Evolutionary conservation across 2,888 invertebrate species (phyloP).

Genomic region (Ectemnius cavifrons): DNA sequence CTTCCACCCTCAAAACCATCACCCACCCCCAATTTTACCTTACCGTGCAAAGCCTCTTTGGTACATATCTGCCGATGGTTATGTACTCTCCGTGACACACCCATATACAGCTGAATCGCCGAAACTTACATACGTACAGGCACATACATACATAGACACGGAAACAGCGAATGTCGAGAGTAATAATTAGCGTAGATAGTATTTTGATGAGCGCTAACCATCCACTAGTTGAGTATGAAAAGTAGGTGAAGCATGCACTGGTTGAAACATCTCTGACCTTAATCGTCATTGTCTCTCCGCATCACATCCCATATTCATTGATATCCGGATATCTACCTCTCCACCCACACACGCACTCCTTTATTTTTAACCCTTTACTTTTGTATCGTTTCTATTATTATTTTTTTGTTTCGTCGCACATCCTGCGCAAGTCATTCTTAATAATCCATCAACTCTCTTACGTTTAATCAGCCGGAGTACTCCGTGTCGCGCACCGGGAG

Average conservation of each 20-base stretch:
- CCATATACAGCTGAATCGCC: constrained; percentile 19
- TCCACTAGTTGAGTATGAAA: constrained; percentile 67
- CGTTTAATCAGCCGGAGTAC: not conserved
- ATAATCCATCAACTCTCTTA: not conserved
- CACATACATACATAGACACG: constrained; percentile 18
- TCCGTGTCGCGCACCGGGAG: not conserved
- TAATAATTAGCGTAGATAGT: constrained; percentile 64
- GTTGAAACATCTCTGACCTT: constrained; percentile 64
- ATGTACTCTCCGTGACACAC: constrained; percentile 32
- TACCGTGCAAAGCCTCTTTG: constrained; percentile 12
- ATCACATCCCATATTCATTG: not conserved
- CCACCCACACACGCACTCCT: constrained; percentile 27
- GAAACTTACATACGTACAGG: constrained; percentile 12
- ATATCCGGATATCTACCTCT: constrained; percentile 23
- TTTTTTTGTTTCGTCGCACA: constrained; percentile 12
- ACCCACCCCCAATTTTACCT: no score
- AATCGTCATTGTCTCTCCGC: constrained; percentile 34
- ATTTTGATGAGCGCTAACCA: constrained; percentile 65
- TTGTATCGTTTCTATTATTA: constrained; percentile 11
- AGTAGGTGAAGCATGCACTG: constrained; percentile 74
- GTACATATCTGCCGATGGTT: constrained; percentile 36
- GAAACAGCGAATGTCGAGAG: constrained; percentile 63
- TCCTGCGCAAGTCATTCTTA: not conserved
- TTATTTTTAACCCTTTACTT: no score
- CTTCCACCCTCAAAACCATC: not conserved